These are phyloP conservation scores for Fistularia tabacaria DNA, from an alignment of 2,797 vertebrate genomes.

Conservation along the genomic window DNA sequence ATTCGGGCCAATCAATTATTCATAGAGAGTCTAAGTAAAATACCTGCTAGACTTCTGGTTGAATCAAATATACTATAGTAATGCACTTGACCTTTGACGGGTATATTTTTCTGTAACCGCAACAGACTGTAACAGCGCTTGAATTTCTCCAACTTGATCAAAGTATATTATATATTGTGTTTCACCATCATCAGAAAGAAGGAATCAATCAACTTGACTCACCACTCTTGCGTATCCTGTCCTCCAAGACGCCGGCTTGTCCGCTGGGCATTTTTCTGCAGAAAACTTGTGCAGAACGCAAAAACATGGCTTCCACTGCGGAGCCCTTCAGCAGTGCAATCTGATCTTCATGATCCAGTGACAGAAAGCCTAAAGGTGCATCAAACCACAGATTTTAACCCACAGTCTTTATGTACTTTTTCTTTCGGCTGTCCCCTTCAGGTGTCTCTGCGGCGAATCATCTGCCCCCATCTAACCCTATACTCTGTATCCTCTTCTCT, in stretches of 20 bases:
- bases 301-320: conserved; percentile 97
- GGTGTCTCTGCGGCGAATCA: too few relatives aligned
- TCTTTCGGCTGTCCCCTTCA: too few relatives aligned
- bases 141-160: neutral
- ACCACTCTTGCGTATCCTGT: conserved; percentile 94
- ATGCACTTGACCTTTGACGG: too few relatives aligned
- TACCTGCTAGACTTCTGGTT: too few relatives aligned
- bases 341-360: conserved; percentile 95
- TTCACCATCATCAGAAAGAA: neutral
- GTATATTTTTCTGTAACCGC: too few relatives aligned
- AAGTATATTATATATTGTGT: neutral
- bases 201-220: conserved; percentile 24
- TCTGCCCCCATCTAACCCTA: too few relatives aligned
- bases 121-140: too few relatives aligned
- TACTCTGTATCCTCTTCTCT: too few relatives aligned
- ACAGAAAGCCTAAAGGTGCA: conserved; percentile 83
- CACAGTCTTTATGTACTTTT: neutral
- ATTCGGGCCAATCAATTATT: conserved; percentile 64
- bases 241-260: conserved; percentile 85
- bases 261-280: conserved; percentile 84
- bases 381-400: neutral
- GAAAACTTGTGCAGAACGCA: conserved; percentile 94
- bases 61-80: too few relatives aligned
- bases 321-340: conserved; percentile 97
- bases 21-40: conserved; percentile 31